Conservation (phyloP, 2,888 invertebrate genomes). For the Lasioglossum malachurum region DNA sequence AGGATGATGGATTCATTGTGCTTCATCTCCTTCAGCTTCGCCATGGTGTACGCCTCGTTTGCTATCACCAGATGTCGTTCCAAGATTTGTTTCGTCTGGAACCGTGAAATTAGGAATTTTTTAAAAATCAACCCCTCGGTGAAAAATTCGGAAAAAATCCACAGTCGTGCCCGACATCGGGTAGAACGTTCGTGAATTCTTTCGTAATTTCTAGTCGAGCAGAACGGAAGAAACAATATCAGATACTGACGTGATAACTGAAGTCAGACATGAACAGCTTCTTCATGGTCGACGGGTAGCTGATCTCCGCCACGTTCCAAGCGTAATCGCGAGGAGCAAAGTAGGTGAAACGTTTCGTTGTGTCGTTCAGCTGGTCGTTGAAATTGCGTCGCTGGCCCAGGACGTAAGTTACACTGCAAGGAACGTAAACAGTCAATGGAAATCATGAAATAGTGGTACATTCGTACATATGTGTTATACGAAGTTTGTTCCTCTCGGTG, state of each 20-base stretch:
- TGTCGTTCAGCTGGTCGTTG: conserved; percentile 91
- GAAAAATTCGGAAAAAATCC: not conserved
- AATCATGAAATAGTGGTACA: not conserved
- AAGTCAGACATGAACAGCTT: conserved; percentile 93
- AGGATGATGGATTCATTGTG: conserved; percentile 90
- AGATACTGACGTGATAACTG: conserved; percentile 86
- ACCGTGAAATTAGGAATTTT: not conserved
- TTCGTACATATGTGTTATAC: too few species aligned
- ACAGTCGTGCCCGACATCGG: not conserved
- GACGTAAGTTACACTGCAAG: conserved; percentile 90
- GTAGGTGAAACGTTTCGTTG: conserved; percentile 93
- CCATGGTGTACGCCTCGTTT: conserved; percentile 92
- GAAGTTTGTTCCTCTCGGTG: too few species aligned
- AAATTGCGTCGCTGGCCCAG: conserved; percentile 91
- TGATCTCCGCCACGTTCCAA: conserved; percentile 92
- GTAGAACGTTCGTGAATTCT: not conserved
- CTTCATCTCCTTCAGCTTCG: conserved; percentile 89
- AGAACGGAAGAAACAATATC: not conserved
- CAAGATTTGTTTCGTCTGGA: conserved; percentile 92
- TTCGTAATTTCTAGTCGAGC: not conserved
- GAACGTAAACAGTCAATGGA: not conserved
- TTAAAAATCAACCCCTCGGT: not conserved
- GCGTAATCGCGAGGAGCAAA: conserved; percentile 96
- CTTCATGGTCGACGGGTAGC: conserved; percentile 93
- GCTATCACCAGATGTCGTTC: conserved; percentile 95